Conservation (phyloP, 2,888 invertebrate genomes). For the Orthonevra nobilis region DNA sequence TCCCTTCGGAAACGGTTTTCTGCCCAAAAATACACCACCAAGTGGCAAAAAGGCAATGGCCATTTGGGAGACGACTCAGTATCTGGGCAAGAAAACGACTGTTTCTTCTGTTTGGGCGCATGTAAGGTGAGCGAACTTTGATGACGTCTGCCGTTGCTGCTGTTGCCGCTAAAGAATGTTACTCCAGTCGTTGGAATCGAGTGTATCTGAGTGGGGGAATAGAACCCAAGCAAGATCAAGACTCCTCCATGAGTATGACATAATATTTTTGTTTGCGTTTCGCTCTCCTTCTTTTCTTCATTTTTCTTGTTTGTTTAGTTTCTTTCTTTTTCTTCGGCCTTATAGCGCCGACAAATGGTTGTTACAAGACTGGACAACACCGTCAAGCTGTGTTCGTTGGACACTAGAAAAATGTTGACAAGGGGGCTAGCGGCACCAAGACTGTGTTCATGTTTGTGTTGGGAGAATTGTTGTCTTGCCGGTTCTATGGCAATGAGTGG, state of each 20-base stretch:
- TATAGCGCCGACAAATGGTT: slow-evolving; percentile 42
- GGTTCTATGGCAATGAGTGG: slow-evolving; percentile 45
- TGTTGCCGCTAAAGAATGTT: slow-evolving; percentile 40
- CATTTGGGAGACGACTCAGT: too few relatives aligned
- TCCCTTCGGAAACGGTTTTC: too few relatives aligned
- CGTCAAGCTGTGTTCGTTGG: slow-evolving; percentile 2
- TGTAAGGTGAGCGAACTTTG: slow-evolving; percentile 68
- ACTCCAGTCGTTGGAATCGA: slow-evolving; percentile 1
- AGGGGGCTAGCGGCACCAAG: slow-evolving; percentile 17
- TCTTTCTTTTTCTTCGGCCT: slow-evolving; percentile 55
- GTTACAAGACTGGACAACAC: slow-evolving; percentile 6
- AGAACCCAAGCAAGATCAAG: too few relatives aligned
- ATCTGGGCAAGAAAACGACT: too few relatives aligned
- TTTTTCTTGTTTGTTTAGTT: slow-evolving; percentile 50
- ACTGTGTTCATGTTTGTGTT: slow-evolving; percentile 40
- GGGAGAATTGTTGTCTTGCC: slow-evolving; percentile 49
- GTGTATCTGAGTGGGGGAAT: slow-evolving; percentile 5
- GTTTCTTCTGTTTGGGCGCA: slow-evolving; percentile 55
- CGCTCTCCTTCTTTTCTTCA: slow-evolving; percentile 2
- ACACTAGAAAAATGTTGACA: background rate
- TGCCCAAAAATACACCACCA: too few relatives aligned
- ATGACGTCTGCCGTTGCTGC: slow-evolving; percentile 54
- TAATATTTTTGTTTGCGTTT: slow-evolving; percentile 60
- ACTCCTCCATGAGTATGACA: slow-evolving; percentile 64
- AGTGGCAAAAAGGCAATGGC: too few relatives aligned